A percentile compares a stretch with the other conserved stretches of the same genome.
Evolutionary conservation across 2,113 vertebrate genomes (phyloP).

Genomic region (Euleptes europaea): DNA sequence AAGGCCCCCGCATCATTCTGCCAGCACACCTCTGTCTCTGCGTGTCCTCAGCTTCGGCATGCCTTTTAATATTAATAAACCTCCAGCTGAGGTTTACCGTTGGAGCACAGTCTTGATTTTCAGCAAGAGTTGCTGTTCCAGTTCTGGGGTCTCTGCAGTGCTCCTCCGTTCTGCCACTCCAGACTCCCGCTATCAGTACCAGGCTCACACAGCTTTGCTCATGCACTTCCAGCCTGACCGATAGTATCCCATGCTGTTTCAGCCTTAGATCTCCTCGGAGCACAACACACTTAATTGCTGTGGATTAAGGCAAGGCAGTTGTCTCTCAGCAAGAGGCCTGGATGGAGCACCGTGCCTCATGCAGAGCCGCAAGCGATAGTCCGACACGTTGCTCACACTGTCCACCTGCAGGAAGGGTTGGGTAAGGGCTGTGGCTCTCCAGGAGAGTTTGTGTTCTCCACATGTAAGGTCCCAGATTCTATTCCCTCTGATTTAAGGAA

Average conservation of each 20-base stretch:
- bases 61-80: background rate
- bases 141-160: background rate
- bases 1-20: background rate
- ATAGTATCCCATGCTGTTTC: background rate
- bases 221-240: background rate
- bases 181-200: background rate
- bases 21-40: background rate
- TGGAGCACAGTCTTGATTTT: background rate
- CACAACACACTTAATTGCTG: background rate
- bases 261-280: slow-evolving; percentile 19
- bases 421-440: background rate
- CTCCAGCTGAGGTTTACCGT: background rate
- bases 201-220: background rate
- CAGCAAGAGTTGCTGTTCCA: background rate
- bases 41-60: background rate
- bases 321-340: slow-evolving; percentile 10
- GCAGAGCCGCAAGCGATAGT: slow-evolving; percentile 42
- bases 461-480: background rate
- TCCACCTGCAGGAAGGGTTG: background rate
- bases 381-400: background rate
- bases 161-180: background rate
- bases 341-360: background rate
- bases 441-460: background rate
- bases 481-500: background rate
- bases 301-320: slow-evolving; percentile 21